A percentile compares a stretch with the other conserved stretches of the same genome.
These are phyloP conservation scores for Zaprionus nigranus DNA, from an alignment of 1,140 invertebrate genomes.

Conservation along the genomic window DNA sequence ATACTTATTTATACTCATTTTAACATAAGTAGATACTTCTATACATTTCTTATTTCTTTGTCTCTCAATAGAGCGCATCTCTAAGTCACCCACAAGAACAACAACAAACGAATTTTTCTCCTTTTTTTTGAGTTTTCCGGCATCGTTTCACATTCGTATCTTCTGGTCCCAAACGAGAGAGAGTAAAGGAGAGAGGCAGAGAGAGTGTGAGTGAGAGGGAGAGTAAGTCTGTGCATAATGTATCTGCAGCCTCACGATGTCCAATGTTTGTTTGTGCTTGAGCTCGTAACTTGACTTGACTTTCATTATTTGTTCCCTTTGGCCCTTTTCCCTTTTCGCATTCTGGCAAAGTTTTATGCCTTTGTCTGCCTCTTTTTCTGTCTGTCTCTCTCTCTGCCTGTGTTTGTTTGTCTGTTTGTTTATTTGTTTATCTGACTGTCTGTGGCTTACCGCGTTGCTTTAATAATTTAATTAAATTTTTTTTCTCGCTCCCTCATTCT, in stretches of 20 bases:
- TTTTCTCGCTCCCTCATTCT: not conserved
- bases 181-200: not conserved
- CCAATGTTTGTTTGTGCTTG: conserved; percentile 66
- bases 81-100: not conserved
- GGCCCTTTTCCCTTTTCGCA: conserved; percentile 4
- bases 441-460: conserved; percentile 74
- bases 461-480: conserved; percentile 81
- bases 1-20: not conserved
- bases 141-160: conserved; percentile 45
- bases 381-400: conserved; percentile 32
- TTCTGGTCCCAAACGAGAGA: conserved; percentile 14
- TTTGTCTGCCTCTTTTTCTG: conserved; percentile 56
- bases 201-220: not conserved
- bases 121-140: conserved; percentile 30
- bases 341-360: conserved; percentile 66
- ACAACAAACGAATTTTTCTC: not conserved
- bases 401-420: conserved; percentile 53
- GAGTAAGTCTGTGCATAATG: conserved; percentile 73
- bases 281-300: conserved; percentile 65
- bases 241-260: conserved; percentile 51
- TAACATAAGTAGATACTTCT: not conserved
- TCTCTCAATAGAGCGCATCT: conserved; percentile 4
- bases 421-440: conserved; percentile 55
- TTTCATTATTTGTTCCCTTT: conserved; percentile 44
- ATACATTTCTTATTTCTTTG: not conserved